phyloP scores from a whole-genome alignment of 2,888 invertebrate species.

The Thereva nobilitata region DNA sequence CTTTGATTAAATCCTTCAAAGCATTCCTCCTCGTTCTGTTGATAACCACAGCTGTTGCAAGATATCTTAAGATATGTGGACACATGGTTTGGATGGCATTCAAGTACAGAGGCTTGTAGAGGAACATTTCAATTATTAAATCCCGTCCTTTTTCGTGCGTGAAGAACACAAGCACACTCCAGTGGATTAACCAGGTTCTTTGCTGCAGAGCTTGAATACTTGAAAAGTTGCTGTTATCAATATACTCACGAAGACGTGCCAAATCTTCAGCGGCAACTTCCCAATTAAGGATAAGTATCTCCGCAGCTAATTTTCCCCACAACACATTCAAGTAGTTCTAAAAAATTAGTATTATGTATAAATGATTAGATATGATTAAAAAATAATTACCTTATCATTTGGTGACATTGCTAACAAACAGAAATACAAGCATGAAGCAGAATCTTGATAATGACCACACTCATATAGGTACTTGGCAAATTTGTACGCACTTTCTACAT shows the following conservation, averaged over 20 bases:
- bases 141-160: constrained; percentile 97
- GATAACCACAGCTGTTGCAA: constrained; percentile 97
- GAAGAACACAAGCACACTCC: constrained; percentile 99
- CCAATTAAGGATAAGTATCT: constrained; percentile 94
- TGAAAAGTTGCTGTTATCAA: constrained; percentile 85
- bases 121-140: constrained; percentile 96
- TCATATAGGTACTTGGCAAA: constrained; percentile 80
- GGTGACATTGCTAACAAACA: constrained; percentile 91
- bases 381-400: constrained; percentile 74
- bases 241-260: constrained; percentile 91
- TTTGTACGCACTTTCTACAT: no score
- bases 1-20: constrained; percentile 94
- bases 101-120: constrained; percentile 93
- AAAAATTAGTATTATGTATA: constrained; percentile 16
- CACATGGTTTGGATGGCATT: constrained; percentile 99
- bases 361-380: background rate
- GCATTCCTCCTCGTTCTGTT: constrained; percentile 87
- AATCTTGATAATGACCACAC: constrained; percentile 95
- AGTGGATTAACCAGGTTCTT: constrained; percentile 98
- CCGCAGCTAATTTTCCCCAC: constrained; percentile 92
- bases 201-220: constrained; percentile 90
- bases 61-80: constrained; percentile 95
- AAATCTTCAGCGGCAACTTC: constrained; percentile 96
- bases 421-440: constrained; percentile 94
- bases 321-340: constrained; percentile 86